phyloP scores from a whole-genome alignment of 1,140 invertebrate species.

The Meloidogyne hapla region DNA sequence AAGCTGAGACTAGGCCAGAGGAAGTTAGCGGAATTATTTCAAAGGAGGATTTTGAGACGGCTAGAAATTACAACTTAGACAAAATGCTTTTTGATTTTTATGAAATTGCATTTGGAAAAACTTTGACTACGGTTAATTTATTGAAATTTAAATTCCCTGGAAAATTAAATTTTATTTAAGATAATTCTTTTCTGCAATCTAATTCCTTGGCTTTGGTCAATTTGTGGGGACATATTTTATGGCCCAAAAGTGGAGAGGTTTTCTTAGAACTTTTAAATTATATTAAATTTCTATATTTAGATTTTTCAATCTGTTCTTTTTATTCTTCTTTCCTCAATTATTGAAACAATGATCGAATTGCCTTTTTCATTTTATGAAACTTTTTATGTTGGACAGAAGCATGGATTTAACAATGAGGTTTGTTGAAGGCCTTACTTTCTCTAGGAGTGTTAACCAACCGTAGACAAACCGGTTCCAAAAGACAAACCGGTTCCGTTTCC shows the following conservation, averaged over 20 bases:
- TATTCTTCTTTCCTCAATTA: conserved; percentile 30
- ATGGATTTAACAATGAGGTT: conserved; percentile 95
- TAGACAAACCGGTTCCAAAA: too few species aligned
- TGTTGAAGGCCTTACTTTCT: background rate
- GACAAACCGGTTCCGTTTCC: too few species aligned
- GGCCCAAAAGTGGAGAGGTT: conserved; percentile 44
- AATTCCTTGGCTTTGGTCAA: conserved; percentile 51
- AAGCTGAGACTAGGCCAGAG: conserved; percentile 51
- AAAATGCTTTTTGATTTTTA: conserved; percentile 59
- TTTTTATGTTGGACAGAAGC: conserved; percentile 92
- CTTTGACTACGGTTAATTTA: conserved; percentile 45
- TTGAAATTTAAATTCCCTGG: background rate
- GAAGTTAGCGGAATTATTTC: conserved; percentile 52
- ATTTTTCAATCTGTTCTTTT: conserved; percentile 52
- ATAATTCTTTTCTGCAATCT: conserved; percentile 47
- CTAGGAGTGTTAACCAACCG: too few species aligned
- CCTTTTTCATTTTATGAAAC: conserved; percentile 80
- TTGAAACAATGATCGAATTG: conserved; percentile 45
- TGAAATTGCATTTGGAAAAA: conserved; percentile 39
- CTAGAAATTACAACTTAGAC: conserved; percentile 55
- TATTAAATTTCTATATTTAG: conserved; percentile 40
- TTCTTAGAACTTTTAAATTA: background rate
- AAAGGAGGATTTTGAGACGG: conserved; percentile 54
- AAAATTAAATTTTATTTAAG: conserved; percentile 35
- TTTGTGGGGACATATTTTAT: conserved; percentile 12